phyloP scores from a whole-genome alignment of 2,888 invertebrate genomes.

The Marasmarcha lunaedactyla region DNA sequence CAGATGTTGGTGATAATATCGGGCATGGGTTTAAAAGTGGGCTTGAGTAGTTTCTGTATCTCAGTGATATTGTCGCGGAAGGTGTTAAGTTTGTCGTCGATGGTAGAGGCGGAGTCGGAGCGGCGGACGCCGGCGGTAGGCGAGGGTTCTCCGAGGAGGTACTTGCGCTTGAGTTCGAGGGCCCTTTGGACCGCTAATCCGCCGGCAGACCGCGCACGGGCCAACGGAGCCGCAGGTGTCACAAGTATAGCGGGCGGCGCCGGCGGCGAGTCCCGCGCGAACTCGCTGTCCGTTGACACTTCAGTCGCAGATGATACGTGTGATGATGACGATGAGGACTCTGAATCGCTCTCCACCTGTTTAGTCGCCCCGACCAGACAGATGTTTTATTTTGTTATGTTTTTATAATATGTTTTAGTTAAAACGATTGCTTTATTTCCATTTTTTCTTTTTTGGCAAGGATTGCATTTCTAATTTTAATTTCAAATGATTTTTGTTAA shows the following conservation, averaged over 20 bases:
- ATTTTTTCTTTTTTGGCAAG: too few relatives aligned
- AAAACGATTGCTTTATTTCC: too few relatives aligned
- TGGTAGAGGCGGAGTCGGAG: conserved; percentile 85
- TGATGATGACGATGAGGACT: conserved; percentile 56
- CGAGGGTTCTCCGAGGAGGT: conserved; percentile 80
- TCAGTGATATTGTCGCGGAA: conserved; percentile 89
- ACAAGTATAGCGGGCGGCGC: conserved; percentile 81
- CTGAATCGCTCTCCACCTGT: conserved; percentile 71
- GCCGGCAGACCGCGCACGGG: conserved; percentile 87
- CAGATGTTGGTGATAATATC: conserved; percentile 65
- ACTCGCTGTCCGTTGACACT: conserved; percentile 93
- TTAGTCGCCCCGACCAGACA: not conserved
- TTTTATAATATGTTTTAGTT: too few relatives aligned
- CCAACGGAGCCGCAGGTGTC: conserved; percentile 81
- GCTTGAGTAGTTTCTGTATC: conserved; percentile 81
- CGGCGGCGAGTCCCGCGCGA: conserved; percentile 84
- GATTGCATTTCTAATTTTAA: too few relatives aligned
- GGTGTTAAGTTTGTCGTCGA: conserved; percentile 86
- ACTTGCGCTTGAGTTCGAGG: conserved; percentile 86
- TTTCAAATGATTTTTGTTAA: too few relatives aligned
- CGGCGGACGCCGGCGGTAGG: conserved; percentile 80
- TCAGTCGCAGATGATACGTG: conserved; percentile 90
- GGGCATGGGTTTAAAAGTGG: conserved; percentile 66
- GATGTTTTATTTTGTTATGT: too few relatives aligned
- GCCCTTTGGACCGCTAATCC: conserved; percentile 90